Evolutionary conservation across 2,113 vertebrate genomes (phyloP), one percentile per base, ranked within the genome.

Genomic region (Alexandromys fortis): DNA sequence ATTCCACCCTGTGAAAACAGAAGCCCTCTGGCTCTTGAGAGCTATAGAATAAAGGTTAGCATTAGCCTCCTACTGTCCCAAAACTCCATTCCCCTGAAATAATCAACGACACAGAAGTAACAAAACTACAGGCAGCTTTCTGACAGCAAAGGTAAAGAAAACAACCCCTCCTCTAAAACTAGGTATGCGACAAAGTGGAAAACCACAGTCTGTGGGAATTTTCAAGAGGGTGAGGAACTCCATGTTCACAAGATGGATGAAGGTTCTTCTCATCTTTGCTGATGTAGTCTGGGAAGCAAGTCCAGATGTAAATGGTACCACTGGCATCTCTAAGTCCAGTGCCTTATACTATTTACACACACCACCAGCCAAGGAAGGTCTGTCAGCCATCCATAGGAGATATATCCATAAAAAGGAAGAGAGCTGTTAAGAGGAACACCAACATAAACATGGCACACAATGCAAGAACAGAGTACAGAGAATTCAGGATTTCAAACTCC

Each of bases 331-430:
- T 4, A n/a, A 63, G 42, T 65, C 7, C 14, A 7, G 45, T 4
- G 0, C 45, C 45, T 35, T 5, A 13, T n/a, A n/a, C 8, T n/a
- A 28, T 35, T 30, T 42, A 47, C 7, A 33, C 4, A 8, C 1
- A 17, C 7, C 24, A 67, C 1, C 26, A 42, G 24, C 5, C 61
- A 38, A 79, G 30, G 22, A 49, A 38, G 24, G n/a, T 47, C 72
- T 45, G 21, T 30, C 19, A 75, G 79, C 45, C 14, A 45, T 11
- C n/a, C 52, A 52, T 24, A 79, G 30, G 13, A 38, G 65, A 45
- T n/a, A 38, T 16, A 63, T 47, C n/a, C 81, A 33, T 35, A 30
- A 22, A 72, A 61, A 78, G 30, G 22, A 65, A 65, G 65, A 85
- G 33, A 26, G 24, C 55, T 38, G 21, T 55, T 24, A 58, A 61